A percentile compares a stretch with the other conserved stretches of the same genome.
These are phyloP conservation scores for Enteromius thamalakanensis DNA, from an alignment of 2,797 vertebrate species.

Conservation along the genomic window DNA sequence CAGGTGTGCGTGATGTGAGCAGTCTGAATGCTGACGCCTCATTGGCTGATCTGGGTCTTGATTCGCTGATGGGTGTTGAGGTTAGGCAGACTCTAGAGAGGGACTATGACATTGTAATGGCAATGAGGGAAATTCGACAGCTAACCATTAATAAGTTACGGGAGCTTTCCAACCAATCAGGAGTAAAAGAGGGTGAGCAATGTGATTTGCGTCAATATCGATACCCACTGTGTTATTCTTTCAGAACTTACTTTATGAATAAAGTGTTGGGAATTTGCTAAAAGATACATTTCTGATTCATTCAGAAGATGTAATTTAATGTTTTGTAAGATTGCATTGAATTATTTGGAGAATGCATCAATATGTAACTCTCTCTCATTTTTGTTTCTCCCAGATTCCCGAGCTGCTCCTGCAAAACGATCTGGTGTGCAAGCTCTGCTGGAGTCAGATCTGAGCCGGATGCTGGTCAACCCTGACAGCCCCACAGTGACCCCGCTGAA, in stretches of 20 bases:
- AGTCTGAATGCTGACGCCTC: slow-evolving; percentile 84
- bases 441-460: slow-evolving; percentile 78
- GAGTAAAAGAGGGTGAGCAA: slow-evolving; percentile 37
- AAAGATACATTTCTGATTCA: neutral
- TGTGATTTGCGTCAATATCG: slow-evolving; percentile 5
- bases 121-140: slow-evolving; percentile 90
- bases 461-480: slow-evolving; percentile 87
- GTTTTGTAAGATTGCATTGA: neutral
- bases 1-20: slow-evolving; percentile 88
- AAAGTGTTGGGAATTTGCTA: neutral
- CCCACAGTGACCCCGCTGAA: slow-evolving; percentile 86
- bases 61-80: slow-evolving; percentile 97
- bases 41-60: slow-evolving; percentile 91
- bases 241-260: neutral
- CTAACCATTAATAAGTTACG: slow-evolving; percentile 89
- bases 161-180: slow-evolving; percentile 75
- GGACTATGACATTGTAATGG: slow-evolving; percentile 88
- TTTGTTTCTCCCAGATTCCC: slow-evolving; percentile 69
- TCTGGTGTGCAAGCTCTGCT: slow-evolving; percentile 59
- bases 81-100: slow-evolving; percentile 93
- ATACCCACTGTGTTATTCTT: neutral
- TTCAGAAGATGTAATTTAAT: neutral
- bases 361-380: neutral
- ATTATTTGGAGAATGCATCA: slow-evolving; percentile 15
- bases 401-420: slow-evolving; percentile 61